phyloP scores from a whole-genome alignment of 2,888 invertebrate genomes.

The Aelia acuminata region DNA sequence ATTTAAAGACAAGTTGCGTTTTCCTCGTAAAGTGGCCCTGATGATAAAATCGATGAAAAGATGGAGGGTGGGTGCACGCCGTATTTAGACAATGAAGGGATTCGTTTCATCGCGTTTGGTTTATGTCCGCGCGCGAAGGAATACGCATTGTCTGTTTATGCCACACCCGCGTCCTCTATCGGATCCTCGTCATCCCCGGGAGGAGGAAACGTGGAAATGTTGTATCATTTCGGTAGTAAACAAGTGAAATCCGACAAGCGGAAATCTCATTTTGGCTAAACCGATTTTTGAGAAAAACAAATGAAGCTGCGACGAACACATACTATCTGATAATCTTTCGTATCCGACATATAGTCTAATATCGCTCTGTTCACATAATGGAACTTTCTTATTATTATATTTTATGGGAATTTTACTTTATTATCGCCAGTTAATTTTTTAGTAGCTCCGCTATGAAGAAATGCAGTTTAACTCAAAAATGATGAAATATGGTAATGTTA shows the following conservation, averaged over 20 bases:
- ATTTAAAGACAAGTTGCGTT: constrained; percentile 50
- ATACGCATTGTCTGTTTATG: constrained; percentile 36
- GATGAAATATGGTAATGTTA: no score
- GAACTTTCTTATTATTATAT: no score
- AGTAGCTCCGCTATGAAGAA: no score
- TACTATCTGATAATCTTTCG: no score
- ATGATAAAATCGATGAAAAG: constrained; percentile 35
- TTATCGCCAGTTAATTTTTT: no score
- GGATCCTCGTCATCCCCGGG: background rate
- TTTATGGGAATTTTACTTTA: no score
- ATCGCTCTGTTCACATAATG: no score
- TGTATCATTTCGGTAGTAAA: background rate
- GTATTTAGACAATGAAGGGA: constrained; percentile 42
- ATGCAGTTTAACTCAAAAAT: no score
- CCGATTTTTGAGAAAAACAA: no score
- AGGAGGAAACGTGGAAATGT: background rate
- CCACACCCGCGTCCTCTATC: background rate
- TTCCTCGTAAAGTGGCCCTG: constrained; percentile 12
- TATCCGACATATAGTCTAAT: no score
- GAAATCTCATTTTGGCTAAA: no score
- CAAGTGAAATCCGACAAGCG: background rate
- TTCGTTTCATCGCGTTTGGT: constrained; percentile 1
- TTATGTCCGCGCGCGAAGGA: background rate
- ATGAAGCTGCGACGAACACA: no score
- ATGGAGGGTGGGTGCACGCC: background rate